These are phyloP conservation scores for Turnix velox DNA, from an alignment of 2,113 vertebrate species.

Conservation along the genomic window DNA sequence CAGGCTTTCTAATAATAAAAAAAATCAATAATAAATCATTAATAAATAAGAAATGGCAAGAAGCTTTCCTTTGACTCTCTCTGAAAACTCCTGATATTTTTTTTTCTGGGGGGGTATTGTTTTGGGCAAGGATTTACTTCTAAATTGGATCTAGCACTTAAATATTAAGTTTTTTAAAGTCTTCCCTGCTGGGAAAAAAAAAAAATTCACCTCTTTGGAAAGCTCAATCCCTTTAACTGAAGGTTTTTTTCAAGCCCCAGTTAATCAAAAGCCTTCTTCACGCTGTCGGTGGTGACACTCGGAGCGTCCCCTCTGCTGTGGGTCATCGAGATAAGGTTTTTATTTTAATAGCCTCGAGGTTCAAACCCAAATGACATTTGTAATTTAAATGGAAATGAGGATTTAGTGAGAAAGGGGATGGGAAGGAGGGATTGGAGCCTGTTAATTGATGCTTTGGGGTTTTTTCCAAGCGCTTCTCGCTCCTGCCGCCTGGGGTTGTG, in stretches of 20 bases:
- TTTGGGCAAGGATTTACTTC: not conserved
- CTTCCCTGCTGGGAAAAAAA: accelerated
- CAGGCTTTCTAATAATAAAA: not conserved
- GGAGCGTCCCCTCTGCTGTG: not conserved
- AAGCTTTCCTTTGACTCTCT: not conserved
- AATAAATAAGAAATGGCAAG: accelerated
- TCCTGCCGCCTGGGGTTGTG: not conserved
- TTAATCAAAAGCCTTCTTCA: not conserved
- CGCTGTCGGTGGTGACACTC: accelerated
- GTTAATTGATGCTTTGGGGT: not conserved
- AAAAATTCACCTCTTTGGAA: not conserved
- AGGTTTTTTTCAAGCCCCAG: not conserved
- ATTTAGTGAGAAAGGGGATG: not conserved
- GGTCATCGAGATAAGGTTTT: not conserved
- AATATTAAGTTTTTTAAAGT: not conserved
- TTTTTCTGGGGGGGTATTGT: too few species aligned
- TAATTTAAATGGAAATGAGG: constrained; percentile 48
- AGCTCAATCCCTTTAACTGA: not conserved
- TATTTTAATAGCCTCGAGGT: not conserved
- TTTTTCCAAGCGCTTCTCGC: not conserved
- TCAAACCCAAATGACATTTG: not conserved
- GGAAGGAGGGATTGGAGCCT: not conserved
- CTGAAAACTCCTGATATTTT: not conserved
- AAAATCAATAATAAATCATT: not conserved
- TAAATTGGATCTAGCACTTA: too few species aligned